Evolutionary conservation across 2,888 invertebrate genomes (phyloP).

Genomic region (Phorcus lineatus): DNA sequence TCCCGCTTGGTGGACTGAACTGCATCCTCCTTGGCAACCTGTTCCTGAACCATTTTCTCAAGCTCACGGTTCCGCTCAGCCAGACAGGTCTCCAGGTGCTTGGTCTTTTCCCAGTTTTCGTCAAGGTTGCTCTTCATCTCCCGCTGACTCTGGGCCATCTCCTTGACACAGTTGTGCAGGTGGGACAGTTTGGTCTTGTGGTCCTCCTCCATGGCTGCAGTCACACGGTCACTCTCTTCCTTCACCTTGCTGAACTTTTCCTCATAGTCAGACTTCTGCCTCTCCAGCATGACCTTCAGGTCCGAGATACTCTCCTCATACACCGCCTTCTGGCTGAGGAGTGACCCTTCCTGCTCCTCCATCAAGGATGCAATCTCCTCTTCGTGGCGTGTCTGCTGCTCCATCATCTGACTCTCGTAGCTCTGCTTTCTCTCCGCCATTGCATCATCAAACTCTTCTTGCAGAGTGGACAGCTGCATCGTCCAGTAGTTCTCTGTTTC

Average conservation of each 20-base stretch:
- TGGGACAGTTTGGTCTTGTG: constrained; percentile 30
- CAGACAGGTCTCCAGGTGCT: constrained; percentile 19
- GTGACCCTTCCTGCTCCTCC: constrained; percentile 41
- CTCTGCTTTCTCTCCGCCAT: constrained; percentile 43
- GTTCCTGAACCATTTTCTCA: constrained; percentile 18
- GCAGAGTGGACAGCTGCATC: constrained; percentile 51
- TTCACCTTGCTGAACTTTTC: constrained; percentile 28
- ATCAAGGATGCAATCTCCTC: constrained; percentile 31
- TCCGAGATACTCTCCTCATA: constrained; percentile 42
- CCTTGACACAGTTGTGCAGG: constrained; percentile 19
- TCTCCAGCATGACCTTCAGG: constrained; percentile 44
- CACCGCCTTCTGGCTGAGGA: constrained; percentile 44
- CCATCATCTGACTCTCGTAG: constrained; percentile 31
- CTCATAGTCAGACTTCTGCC: constrained; percentile 36
- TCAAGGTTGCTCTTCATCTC: constrained; percentile 25
- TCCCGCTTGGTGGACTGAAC: not conserved
- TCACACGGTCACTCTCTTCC: constrained; percentile 24
- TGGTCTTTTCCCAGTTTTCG: constrained; percentile 21
- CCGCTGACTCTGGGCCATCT: constrained; percentile 23
- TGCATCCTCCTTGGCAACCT: constrained; percentile 14
- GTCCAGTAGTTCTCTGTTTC: constrained; percentile 53
- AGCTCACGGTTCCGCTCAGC: not conserved
- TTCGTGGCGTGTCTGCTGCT: constrained; percentile 35
- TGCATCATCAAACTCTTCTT: constrained; percentile 47
- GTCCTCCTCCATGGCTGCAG: constrained; percentile 32